A percentile compares a stretch with the other conserved stretches of the same genome.
phyloP scores from a whole-genome alignment of 2,888 invertebrate species.

The Hoplodrina blanda region DNA sequence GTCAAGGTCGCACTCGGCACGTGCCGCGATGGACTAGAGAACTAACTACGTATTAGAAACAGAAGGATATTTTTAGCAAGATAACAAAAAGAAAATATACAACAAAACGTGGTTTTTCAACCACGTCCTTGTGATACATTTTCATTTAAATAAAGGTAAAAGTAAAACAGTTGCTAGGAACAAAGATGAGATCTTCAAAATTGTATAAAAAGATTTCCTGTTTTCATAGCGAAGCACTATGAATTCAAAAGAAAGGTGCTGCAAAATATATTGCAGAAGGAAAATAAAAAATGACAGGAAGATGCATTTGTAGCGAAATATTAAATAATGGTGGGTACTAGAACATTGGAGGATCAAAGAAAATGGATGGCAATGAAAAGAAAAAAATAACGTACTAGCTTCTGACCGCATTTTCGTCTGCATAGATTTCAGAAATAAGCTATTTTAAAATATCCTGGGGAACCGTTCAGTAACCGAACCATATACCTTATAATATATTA shows the following conservation, averaged over 20 bases:
- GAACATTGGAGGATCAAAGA: background rate
- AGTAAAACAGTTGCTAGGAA: background rate
- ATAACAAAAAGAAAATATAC: background rate
- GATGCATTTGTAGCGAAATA: background rate
- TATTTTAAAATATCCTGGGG: no score
- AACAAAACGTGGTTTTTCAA: background rate
- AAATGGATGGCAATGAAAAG: background rate
- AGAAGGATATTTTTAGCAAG: background rate
- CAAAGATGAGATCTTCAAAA: background rate
- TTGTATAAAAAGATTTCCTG: background rate
- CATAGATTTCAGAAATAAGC: no score
- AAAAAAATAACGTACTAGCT: constrained; percentile 1
- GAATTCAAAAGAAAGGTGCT: constrained; percentile 27
- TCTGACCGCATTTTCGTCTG: no score
- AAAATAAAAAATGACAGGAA: constrained; percentile 22
- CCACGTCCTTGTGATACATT: no score
- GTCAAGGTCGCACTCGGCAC: constrained; percentile 34
- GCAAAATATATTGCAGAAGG: background rate
- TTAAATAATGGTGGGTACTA: background rate
- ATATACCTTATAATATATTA: no score
- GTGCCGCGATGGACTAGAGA: constrained; percentile 6
- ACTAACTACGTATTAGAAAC: background rate
- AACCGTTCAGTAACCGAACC: no score
- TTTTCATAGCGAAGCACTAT: constrained; percentile 22
- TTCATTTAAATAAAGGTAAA: background rate